Base-by-base conservation (phyloP, 2,888 invertebrate species). In the Hirtodrosophila duncani region DNA sequence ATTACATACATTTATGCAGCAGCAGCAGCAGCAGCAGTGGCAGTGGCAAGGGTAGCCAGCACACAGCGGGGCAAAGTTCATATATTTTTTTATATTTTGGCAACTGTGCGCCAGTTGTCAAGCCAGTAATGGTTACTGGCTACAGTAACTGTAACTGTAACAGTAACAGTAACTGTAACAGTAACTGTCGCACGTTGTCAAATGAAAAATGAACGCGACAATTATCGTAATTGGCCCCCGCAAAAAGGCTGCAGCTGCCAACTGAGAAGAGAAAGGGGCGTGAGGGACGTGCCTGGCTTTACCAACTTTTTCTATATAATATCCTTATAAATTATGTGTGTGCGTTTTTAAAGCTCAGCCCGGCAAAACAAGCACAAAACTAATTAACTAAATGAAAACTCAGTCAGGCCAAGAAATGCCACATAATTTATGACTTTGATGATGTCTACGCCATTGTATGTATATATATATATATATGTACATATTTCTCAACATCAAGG, bases 201-300 rank as follows among this genome's bases (percentile, higher is more conserved):
- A 81, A 82, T 78, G 79, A 78, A 74, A 77, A 82, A 80, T 74
- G 66, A 78, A 70, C 63, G 74, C 62, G 48, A 74, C 81, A 78
- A 79, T 82, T 81, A 79, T 70, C 60, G 66, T 82, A 74, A 79
- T 82, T 82, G 74, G 26, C 46, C 30, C 42, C 60, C 41, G 48
- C 59, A 21, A 34, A 48, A 21, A 14, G 26, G 29, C 43, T 41
- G 42, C 52, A 60, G 46, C 42, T 37, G 45, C 52, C 11, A 33
- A 16, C 18, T 51, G 50, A 53, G 55, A 51, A 51, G 53, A 51
- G 39, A 38, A 11, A 10, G 3, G 13, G 24, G n/a, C n/a, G n/a
- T n/a, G n/a, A n/a, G n/a, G n/a, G n/a, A 8, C n/a, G 11, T 21
- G 2, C 30, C 9, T 13, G 3, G 16, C 17, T 8, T 1, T 21